A percentile compares a stretch with the other conserved stretches of the same genome.
Conservation (phyloP, 2,113 vertebrate species). For the Xenopus tropicalis region UCB_Xtro_10.0 CM004446.2:140499001-140499500, state of each 20-base stretch:
- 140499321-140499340: slow-evolving; percentile 60
- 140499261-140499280: slow-evolving; percentile 30
- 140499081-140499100: background rate
- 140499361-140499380: slow-evolving; percentile 62
- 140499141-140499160: slow-evolving; percentile 7
- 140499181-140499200: background rate
- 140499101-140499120: slow-evolving; percentile 9
- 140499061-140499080: background rate
- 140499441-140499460: slow-evolving; percentile 68
- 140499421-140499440: slow-evolving; percentile 68
- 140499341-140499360: slow-evolving; percentile 68
- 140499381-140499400: slow-evolving; percentile 64
- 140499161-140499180: slow-evolving; percentile 51
- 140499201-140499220: slow-evolving; percentile 17
- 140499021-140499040: background rate
- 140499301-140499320: slow-evolving; percentile 47
- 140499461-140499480: slow-evolving; percentile 70
- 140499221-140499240: slow-evolving; percentile 31
- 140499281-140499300: slow-evolving; percentile 38
- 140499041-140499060: background rate
- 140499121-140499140: slow-evolving; percentile 10
- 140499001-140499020: background rate
- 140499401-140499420: slow-evolving; percentile 62
- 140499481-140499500: slow-evolving; percentile 67
- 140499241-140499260: slow-evolving; percentile 22